These are phyloP conservation scores for Talpa occidentalis DNA, from an alignment of 2,113 vertebrate species.

Conservation along the genomic window DNA sequence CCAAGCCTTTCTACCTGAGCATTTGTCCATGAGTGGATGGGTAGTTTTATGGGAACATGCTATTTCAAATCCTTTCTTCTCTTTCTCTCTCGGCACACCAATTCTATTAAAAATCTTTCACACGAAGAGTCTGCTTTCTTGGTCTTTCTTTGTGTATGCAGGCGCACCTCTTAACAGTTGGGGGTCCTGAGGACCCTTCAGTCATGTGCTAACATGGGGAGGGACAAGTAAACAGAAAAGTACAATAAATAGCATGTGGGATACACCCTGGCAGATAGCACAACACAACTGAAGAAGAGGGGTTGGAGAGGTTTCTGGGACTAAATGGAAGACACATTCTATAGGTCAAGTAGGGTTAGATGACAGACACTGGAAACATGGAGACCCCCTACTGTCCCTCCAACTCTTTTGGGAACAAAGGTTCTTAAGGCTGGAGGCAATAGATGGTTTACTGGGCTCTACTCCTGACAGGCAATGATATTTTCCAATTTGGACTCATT, in stretches of 20 bases:
- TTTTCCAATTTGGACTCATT: neutral
- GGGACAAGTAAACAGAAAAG: neutral
- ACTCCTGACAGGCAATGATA: rapidly evolving
- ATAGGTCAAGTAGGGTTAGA: neutral
- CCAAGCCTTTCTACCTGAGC: too few species aligned
- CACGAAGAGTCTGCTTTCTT: too few species aligned
- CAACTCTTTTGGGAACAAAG: neutral
- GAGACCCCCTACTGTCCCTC: neutral
- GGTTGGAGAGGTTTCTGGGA: too few species aligned
- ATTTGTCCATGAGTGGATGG: too few species aligned
- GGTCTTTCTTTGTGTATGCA: too few species aligned
- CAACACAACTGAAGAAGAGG: neutral
- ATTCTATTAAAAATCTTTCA: too few species aligned
- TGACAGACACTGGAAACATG: neutral
- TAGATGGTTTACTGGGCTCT: neutral
- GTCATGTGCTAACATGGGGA: neutral
- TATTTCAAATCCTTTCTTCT: too few species aligned
- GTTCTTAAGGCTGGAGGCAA: neutral
- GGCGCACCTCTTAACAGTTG: too few species aligned
- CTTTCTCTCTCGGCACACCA: too few species aligned
- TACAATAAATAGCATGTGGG: too few species aligned
- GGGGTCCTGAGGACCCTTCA: too few species aligned
- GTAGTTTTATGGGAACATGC: too few species aligned
- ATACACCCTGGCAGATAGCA: neutral
- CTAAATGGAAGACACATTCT: neutral